Evolutionary conservation across 2,797 vertebrate genomes (phyloP).

Genomic region (Ispidina picta): DNA sequence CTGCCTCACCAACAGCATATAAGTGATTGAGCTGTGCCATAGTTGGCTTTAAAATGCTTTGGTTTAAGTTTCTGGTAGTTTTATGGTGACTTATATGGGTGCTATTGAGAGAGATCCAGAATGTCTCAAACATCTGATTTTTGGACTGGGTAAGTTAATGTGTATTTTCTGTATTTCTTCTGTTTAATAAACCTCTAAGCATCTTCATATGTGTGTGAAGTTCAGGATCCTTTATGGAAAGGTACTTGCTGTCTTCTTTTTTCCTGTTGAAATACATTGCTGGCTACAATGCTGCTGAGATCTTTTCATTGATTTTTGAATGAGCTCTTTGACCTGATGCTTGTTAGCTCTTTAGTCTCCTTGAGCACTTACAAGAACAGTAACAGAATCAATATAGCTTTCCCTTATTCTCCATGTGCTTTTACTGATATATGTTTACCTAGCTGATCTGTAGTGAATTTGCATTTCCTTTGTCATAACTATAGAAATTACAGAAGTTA

Average conservation of each 20-base stretch:
- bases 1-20: fast-evolving
- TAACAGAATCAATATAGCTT: neutral
- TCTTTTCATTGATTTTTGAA: neutral
- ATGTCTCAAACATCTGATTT: neutral
- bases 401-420: neutral
- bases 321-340: neutral
- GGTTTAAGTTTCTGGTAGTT: neutral
- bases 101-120: neutral
- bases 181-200: neutral
- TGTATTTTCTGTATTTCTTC: neutral
- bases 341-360: neutral
- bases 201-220: neutral
- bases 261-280: fast-evolving
- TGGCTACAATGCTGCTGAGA: neutral
- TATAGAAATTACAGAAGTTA: neutral
- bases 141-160: neutral
- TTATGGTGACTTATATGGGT: neutral
- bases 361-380: neutral
- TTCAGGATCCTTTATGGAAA: neutral
- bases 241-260: neutral
- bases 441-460: neutral
- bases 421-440: neutral
- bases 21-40: neutral
- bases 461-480: neutral
- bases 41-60: neutral